Percentiles rank a stretch among this genome's conserved stretches.
Conservation (phyloP, 2,888 invertebrate species). For the Callyntrura guangdongensis region DNA sequence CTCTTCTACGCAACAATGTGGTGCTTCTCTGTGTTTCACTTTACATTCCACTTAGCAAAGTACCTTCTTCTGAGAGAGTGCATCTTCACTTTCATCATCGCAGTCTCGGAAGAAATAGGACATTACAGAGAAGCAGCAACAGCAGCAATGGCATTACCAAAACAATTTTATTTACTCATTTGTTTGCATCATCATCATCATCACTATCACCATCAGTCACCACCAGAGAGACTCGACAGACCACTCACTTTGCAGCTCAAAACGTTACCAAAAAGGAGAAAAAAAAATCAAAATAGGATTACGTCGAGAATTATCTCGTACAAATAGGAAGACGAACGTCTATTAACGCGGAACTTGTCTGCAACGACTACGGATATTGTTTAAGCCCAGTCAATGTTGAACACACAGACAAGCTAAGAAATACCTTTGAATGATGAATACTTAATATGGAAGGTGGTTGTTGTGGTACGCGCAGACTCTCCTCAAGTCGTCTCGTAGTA, state of each 20-base stretch:
- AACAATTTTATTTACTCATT: background rate
- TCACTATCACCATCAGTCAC: background rate
- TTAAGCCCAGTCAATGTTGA: no score
- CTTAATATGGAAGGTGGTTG: no score
- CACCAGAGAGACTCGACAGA: background rate
- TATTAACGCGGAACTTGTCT: background rate
- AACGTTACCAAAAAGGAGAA: background rate
- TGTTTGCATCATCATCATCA: no score
- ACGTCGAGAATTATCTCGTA: background rate
- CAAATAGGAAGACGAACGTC: background rate
- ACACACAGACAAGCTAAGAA: no score
- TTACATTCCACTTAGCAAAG: slow-evolving; percentile 3
- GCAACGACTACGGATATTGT: background rate
- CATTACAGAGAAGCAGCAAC: no score
- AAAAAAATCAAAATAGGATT: background rate
- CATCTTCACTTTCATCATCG: slow-evolving; percentile 64
- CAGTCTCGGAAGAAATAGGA: slow-evolving; percentile 49
- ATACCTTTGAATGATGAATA: no score
- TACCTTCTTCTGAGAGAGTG: background rate
- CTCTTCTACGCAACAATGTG: no score
- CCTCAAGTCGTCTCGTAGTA: no score
- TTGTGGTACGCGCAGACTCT: no score
- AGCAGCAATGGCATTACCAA: background rate
- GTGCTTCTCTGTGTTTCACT: slow-evolving; percentile 20
- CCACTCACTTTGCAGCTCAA: slow-evolving; percentile 17